Base-by-base conservation (phyloP, 2,888 invertebrate genomes). In the Pollenia amentaria region DNA sequence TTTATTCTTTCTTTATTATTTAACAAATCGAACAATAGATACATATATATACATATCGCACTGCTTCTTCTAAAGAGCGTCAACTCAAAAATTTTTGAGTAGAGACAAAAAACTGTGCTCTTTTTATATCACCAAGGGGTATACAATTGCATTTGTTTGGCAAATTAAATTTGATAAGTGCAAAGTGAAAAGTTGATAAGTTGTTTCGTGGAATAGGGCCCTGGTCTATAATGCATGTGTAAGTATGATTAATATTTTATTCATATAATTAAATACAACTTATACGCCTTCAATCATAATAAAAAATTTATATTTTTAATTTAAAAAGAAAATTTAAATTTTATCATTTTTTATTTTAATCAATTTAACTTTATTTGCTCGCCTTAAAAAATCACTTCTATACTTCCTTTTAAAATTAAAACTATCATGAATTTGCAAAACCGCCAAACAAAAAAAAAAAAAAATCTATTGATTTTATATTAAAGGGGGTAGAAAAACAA, bases 381-480 rank as follows among this genome's bases (percentile, higher is more conserved):
- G 8, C 2, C 11, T 38, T 38, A 62, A 67, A 57, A 18, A 70
- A 18, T 12, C 12, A 42, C 4, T 57, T n/a, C 14, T 29, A 6
- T 29, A 44, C 3, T 70, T 62, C 7, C 14, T 51, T 42, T 48
- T 72, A 53, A 16, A 38, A 42, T 38, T 42, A 40, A 78, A 72
- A 18, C 48, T 42, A 14, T 16, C 18, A 64, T 55, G 55, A 65
- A 73, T 80, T 51, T 70, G 51, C 60, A 42, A 53, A 29, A 60
- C 67, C 60, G 16, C 42, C 14, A 18, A 82, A 69, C 29, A 64
- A 69, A 80, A 53, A 18, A 82, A 69, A 16, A 64, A 69, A 80
- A 53, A 67, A 29, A 7, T 46, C 4, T 78, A 85, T 81, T 73
- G 81, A 81, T 77, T 81, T 85, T 77, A 38, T 77, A 77, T 77